Conservation (phyloP, 2,113 vertebrate species). For the Ophthalmolycus amberensis region DNA sequence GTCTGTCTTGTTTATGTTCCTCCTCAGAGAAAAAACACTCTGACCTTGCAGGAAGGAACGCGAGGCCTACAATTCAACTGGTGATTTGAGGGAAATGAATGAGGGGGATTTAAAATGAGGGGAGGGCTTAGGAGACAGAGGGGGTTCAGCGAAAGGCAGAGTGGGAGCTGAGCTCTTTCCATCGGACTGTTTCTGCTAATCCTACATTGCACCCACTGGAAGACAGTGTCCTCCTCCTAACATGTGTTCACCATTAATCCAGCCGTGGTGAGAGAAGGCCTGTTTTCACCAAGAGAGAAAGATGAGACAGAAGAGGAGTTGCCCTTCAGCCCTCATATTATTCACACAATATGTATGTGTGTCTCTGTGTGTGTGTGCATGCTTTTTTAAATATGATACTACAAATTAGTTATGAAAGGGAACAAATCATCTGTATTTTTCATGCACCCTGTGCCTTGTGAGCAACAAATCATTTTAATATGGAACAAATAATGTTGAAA, state of each 20-base stretch:
- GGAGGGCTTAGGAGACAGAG: conserved; percentile 35
- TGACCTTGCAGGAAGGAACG: conserved; percentile 48
- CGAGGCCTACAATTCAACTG: conserved; percentile 60
- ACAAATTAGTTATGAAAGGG: conserved; percentile 3
- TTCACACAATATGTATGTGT: conserved; percentile 48
- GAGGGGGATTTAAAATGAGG: conserved; percentile 59
- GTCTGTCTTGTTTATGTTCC: conserved; percentile 70
- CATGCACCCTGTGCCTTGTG: background rate
- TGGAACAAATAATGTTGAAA: background rate
- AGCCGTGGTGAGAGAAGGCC: conserved; percentile 55
- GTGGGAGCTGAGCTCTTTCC: conserved; percentile 73
- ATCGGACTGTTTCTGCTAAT: conserved; percentile 81
- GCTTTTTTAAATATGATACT: conserved; percentile 3
- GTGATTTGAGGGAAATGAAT: conserved; percentile 72
- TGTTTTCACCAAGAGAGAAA: conserved; percentile 67
- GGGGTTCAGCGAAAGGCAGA: conserved; percentile 60
- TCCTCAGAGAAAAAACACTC: conserved; percentile 41
- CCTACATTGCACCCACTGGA: conserved; percentile 79
- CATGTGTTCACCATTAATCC: conserved; percentile 83
- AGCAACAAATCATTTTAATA: conserved; percentile 24
- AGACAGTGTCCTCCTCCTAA: conserved; percentile 75
- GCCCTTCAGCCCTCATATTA: conserved; percentile 51
- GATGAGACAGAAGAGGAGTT: conserved; percentile 61
- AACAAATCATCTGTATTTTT: conserved; percentile 9
- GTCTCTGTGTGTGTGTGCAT: conserved; percentile 2